Evolutionary conservation across 2,888 invertebrate genomes (phyloP), one percentile per base, ranked within the genome.

Genomic region (Acrocyrtus sp.): DNA sequence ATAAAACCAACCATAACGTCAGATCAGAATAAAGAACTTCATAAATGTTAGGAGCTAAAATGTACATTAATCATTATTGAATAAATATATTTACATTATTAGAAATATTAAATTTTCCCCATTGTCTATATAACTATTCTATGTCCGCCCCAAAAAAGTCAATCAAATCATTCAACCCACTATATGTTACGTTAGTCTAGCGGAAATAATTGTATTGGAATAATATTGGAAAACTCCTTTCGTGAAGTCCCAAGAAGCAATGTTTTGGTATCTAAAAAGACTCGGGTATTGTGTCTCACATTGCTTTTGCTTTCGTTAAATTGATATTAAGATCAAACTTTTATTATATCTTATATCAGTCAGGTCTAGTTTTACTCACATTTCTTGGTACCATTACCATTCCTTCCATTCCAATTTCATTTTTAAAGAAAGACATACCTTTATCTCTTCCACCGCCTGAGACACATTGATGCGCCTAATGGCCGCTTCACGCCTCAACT

Each of bases 381-480:
- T n/a, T n/a, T n/a, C n/a, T n/a, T n/a, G n/a, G n/a, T n/a, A n/a
- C n/a, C n/a, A n/a, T n/a, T n/a, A n/a, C n/a, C n/a, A n/a, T n/a
- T n/a, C n/a, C n/a, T n/a, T n/a, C n/a, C n/a, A n/a, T n/a, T n/a
- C n/a, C n/a, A n/a, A n/a, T n/a, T n/a, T n/a, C n/a, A n/a, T n/a
- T n/a, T n/a, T n/a, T n/a, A n/a, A n/a, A n/a, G n/a, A 24, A 43
- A 41, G 2, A 19, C 67, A 78, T 81, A 84, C 83, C 83, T 96
- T 92, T 81, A 97, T 94, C 82, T 96, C 93, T 78, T 92, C 91
- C 69, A 96, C 93, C n/a, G 95, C 96, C 82, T 92, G 91, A 34
- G 96, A 95, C 24, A 94, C 92, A 48, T 92, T 91, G 82, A 95
- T 90, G 68, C 96, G 89, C 83, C 92, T 93, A 69, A 96, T 89